These are phyloP conservation scores for Jordanella pulchra DNA, from an alignment of 2,797 vertebrate genomes.

Conservation along the genomic window DNA sequence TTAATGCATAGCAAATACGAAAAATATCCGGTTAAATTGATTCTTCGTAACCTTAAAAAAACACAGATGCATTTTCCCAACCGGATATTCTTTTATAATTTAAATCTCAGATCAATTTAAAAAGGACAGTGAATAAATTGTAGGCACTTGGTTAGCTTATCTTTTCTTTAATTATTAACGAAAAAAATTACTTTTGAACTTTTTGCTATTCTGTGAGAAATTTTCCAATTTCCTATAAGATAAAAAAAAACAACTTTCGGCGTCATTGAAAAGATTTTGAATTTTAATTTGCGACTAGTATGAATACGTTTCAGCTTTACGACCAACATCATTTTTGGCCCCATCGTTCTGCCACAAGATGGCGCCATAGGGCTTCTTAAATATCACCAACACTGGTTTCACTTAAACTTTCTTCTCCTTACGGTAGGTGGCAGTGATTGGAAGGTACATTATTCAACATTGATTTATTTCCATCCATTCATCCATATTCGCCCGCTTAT, in stretches of 20 bases:
- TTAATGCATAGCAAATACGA: too few relatives aligned
- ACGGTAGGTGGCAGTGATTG: background rate
- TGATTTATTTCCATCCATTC: background rate
- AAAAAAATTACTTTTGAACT: background rate
- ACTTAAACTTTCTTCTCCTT: background rate
- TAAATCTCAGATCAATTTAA: too few relatives aligned
- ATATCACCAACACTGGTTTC: background rate
- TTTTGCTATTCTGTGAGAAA: background rate
- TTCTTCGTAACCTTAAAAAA: too few relatives aligned
- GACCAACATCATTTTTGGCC: background rate
- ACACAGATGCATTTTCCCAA: too few relatives aligned
- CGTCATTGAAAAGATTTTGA: background rate
- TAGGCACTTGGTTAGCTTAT: background rate
- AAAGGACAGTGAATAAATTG: too few relatives aligned
- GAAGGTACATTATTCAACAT: background rate
- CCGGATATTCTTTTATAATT: too few relatives aligned
- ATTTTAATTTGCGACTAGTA: background rate
- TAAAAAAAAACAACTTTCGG: background rate
- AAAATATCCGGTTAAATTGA: too few relatives aligned
- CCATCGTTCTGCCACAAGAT: conserved; percentile 21
- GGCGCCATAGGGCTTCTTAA: conserved; percentile 25
- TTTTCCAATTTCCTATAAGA: background rate
- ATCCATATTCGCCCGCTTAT: too few relatives aligned
- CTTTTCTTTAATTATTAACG: background rate
- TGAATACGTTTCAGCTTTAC: background rate